Conservation (phyloP, 1,140 invertebrate species). For the Cepaea nemoralis region DNA sequence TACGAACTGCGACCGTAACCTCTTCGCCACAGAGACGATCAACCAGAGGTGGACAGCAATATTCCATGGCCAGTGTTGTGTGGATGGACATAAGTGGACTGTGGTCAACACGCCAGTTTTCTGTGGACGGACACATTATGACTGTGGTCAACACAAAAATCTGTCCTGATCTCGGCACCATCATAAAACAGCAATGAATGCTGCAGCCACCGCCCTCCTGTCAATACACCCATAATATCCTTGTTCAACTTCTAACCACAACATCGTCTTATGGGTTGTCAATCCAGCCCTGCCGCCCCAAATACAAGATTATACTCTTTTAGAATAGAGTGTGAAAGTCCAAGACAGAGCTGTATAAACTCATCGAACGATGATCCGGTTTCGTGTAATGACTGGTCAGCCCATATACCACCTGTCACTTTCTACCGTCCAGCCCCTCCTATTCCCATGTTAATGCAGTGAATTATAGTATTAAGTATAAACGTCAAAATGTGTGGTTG, state of each 20-base stretch:
- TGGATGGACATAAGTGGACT: too few relatives aligned
- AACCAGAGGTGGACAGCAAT: too few relatives aligned
- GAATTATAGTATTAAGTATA: background rate
- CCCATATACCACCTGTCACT: conserved; percentile 5
- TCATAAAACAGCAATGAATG: too few relatives aligned
- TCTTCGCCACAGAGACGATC: too few relatives aligned
- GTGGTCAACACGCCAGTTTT: too few relatives aligned
- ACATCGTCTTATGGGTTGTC: background rate
- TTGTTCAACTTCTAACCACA: background rate
- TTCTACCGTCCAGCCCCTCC: background rate
- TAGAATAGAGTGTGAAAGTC: background rate
- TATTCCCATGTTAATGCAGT: background rate
- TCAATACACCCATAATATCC: background rate
- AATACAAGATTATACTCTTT: background rate
- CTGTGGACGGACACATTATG: too few relatives aligned
- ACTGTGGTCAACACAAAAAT: too few relatives aligned
- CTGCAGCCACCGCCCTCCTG: background rate
- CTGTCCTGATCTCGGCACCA: background rate
- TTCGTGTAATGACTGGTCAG: conserved; percentile 1
- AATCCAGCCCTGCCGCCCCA: background rate
- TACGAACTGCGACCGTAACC: too few relatives aligned
- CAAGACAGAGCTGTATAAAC: background rate
- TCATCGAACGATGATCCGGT: background rate
- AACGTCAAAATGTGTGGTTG: background rate
- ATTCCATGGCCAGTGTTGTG: too few relatives aligned